Conservation (phyloP, 1,140 invertebrate genomes). For the Tribolium castaneum region DNA sequence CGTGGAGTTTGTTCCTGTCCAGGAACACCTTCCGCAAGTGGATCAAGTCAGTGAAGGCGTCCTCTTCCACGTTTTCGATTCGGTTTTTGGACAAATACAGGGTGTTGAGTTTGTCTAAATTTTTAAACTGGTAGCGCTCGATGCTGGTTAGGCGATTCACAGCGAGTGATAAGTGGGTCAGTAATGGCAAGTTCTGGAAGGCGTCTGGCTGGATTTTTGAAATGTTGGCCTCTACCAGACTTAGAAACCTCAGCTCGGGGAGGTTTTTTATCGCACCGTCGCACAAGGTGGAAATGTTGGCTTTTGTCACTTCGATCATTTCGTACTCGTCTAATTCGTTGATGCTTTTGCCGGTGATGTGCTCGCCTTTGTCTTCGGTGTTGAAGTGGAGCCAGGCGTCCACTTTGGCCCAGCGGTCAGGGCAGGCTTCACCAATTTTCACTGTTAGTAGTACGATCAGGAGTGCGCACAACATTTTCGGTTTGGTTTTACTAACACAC, state of each 20-base stretch:
- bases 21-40: conserved; percentile 47
- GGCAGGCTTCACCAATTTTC: not conserved
- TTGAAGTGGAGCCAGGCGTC: conserved; percentile 35
- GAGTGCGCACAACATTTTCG: not conserved
- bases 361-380: conserved; percentile 3
- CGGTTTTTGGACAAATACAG: conserved; percentile 49
- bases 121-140: conserved; percentile 46
- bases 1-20: conserved; percentile 49
- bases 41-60: conserved; percentile 41
- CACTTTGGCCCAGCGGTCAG: conserved; percentile 30
- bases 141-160: conserved; percentile 49
- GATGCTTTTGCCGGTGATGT: conserved; percentile 33
- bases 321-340: conserved; percentile 44
- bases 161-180: conserved; percentile 49
- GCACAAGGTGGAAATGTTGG: conserved; percentile 50
- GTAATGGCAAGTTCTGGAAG: conserved; percentile 48
- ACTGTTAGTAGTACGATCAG: not conserved
- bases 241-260: conserved; percentile 38
- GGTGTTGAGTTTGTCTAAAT: conserved; percentile 34
- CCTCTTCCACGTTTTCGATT: conserved; percentile 49
- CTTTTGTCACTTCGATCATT: conserved; percentile 46
- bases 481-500: not conserved
- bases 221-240: conserved; percentile 49
- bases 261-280: conserved; percentile 54
- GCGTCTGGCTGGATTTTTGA: conserved; percentile 45